Percentiles rank a stretch among this genome's conserved stretches.
Conservation (phyloP, 2,888 invertebrate species). For the Eristalis pertinax region DNA sequence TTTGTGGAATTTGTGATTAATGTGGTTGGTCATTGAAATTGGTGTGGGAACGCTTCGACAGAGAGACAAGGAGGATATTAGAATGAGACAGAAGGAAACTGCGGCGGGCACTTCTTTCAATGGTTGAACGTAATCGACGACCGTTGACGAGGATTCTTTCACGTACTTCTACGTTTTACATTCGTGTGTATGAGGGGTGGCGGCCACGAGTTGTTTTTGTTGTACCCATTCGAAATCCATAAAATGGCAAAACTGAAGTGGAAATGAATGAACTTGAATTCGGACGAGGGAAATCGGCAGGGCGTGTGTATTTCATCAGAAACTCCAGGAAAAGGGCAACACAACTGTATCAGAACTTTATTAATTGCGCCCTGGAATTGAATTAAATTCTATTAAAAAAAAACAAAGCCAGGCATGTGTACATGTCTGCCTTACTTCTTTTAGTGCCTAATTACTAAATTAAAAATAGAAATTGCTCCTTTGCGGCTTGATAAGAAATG, state of each 20-base stretch:
- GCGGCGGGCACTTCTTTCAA: slow-evolving; percentile 21
- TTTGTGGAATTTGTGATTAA: slow-evolving; percentile 45
- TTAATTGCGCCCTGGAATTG: neutral
- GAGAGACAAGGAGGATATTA: neutral
- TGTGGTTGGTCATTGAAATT: slow-evolving; percentile 38
- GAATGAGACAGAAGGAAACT: slow-evolving; percentile 3
- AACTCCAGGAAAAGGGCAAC: neutral
- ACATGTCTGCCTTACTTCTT: slow-evolving; percentile 1
- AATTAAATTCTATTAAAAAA: neutral
- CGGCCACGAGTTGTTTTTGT: slow-evolving; percentile 38
- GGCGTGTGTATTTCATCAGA: neutral
- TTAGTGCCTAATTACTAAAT: slow-evolving; percentile 26
- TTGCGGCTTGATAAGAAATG: slow-evolving; percentile 22
- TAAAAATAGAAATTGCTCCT: slow-evolving; percentile 27
- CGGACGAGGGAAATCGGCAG: neutral
- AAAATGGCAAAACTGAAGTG: neutral
- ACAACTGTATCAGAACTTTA: neutral
- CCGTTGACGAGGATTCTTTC: slow-evolving; percentile 26
- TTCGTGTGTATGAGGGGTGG: neutral
- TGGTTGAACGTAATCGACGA: slow-evolving; percentile 22
- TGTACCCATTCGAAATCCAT: slow-evolving; percentile 12
- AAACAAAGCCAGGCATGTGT: neutral
- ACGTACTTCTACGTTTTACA: slow-evolving; percentile 1
- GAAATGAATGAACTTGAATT: neutral
- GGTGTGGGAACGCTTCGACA: slow-evolving; percentile 27